Conservation (phyloP, 2,888 invertebrate species). For the Lamellibrachia satsuma region DNA sequence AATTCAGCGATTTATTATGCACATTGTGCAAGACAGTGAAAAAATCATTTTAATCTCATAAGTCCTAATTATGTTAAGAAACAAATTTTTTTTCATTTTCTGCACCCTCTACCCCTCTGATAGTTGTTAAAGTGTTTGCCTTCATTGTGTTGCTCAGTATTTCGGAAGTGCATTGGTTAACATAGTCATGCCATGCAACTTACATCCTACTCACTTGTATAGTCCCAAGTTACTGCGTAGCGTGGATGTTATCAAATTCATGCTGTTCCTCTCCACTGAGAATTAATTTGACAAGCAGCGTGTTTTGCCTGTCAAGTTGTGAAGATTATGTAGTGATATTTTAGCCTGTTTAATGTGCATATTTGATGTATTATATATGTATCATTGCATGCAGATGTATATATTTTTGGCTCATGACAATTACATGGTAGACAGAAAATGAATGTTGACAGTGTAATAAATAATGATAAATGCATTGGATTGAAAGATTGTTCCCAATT, state of each 20-base stretch:
- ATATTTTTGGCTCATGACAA: slow-evolving; percentile 3
- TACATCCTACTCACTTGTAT: background rate
- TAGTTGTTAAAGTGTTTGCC: background rate
- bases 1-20: too few species aligned
- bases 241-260: background rate
- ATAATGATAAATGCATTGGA: background rate
- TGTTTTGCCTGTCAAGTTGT: background rate
- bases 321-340: background rate
- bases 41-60: too few species aligned
- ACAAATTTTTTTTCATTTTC: too few species aligned
- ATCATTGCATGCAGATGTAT: background rate
- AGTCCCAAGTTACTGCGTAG: background rate
- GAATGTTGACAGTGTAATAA: background rate
- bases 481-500: background rate
- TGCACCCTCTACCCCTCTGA: too few species aligned
- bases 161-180: background rate
- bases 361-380: background rate
- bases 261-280: background rate
- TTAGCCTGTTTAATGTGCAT: background rate
- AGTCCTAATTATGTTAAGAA: too few species aligned
- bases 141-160: background rate
- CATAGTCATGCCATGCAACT: background rate
- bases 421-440: slow-evolving; percentile 10
- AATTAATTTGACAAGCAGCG: background rate
- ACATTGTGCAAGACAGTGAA: too few species aligned